Evolutionary conservation across 2,797 vertebrate genomes (phyloP), one percentile per base, ranked within the genome.

Genomic region (Nannoperca australis): DNA sequence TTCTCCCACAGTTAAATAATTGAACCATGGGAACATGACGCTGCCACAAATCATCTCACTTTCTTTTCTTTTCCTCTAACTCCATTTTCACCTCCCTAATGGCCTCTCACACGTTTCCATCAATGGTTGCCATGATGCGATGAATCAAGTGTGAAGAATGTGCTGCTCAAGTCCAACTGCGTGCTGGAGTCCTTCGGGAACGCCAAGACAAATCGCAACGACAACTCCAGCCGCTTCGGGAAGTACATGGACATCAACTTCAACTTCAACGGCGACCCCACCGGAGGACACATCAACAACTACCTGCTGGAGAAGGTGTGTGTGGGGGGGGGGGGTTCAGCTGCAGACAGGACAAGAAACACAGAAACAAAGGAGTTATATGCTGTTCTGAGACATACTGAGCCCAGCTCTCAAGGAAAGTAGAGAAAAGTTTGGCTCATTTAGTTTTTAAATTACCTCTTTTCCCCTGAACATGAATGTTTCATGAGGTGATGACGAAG

Each of bases 191-290:
- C 97, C 69, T 98, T 98, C 0, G 97, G 97, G 64, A 99, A 99
- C 0, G 97, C 97, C 85, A 97, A 97, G 82, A 99, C 97, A 17
- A 98, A 96, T 81, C 97, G 97, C 56, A 99, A 99, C 0, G 96
- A 98, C 93, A 99, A 99, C 92, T 98, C 97, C 76, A 98, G 97
- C 85, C 96, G 97, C 81, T 98, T 99, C 0, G 97, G 97, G 61
- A 98, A 98, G 83, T 98, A 99, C 94, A 99, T 98, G 97, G 97
- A 99, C 94, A 97, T 99, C 93, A 97, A 98, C 93, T 98, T 99
- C 4, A 97, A 97, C 94, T 98, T 99, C 89, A 99, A 97, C n/a
- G 97, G 97, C 0, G 97, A 99, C 24, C 97, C 97, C 3, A 96
- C 96, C 0, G 97, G 97, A 0, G 97, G 97, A 7, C 97, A 98